A percentile compares a stretch with the other conserved stretches of the same genome.
Evolutionary conservation across 92 coral and sea anemone genomes (phyloP).

Genomic region (Zoanthus solanderi): DNA sequence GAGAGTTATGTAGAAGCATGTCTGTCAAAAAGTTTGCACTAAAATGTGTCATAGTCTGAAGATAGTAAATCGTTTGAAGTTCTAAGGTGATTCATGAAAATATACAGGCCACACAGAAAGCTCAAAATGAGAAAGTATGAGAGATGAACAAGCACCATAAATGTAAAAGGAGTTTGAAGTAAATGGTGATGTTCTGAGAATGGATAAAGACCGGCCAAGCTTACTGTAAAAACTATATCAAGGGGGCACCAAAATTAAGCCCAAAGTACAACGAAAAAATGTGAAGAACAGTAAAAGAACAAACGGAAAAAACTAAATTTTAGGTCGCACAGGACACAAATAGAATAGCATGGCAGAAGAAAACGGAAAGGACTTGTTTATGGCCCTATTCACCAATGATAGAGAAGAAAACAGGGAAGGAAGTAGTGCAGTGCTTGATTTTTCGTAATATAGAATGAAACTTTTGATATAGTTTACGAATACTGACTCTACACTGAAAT

Average conservation of each 20-base stretch:
- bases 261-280: not conserved
- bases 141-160: not conserved
- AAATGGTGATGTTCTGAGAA: not conserved
- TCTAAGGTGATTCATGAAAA: not conserved
- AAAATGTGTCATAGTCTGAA: not conserved
- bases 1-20: too few species aligned
- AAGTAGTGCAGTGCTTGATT: too few species aligned
- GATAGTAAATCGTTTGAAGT: not conserved
- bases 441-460: too few species aligned
- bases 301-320: not conserved
- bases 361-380: too few species aligned
- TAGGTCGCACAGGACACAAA: too few species aligned
- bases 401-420: too few species aligned
- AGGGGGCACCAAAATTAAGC: not conserved
- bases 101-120: not conserved
- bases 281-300: not conserved
- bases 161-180: not conserved
- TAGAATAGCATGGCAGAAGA: too few species aligned
- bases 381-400: too few species aligned
- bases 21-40: not conserved
- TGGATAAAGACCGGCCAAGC: not conserved
- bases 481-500: too few species aligned
- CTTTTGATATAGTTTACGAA: too few species aligned
- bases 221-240: not conserved
- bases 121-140: not conserved